These are phyloP conservation scores for Leucophenga maculata DNA, from an alignment of 2,888 invertebrate species.

Conservation along the genomic window DNA sequence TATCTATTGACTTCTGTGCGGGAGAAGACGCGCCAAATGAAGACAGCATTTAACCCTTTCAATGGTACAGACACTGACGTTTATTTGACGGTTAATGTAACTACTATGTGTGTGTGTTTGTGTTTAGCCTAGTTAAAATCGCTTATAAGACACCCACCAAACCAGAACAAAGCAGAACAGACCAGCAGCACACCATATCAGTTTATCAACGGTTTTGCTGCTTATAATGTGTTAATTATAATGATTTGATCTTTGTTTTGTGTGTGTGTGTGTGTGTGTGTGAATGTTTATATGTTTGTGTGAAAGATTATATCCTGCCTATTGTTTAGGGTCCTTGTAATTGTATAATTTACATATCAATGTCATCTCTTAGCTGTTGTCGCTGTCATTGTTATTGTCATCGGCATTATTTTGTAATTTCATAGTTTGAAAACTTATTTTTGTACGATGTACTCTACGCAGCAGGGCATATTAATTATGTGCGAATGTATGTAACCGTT, in stretches of 20 bases:
- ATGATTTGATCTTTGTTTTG: background rate
- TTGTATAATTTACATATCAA: background rate
- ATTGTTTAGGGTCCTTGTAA: background rate
- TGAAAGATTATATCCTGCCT: background rate
- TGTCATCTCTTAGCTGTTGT: background rate
- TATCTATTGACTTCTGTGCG: too few species aligned
- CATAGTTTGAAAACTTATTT: too few species aligned
- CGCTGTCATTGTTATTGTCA: background rate
- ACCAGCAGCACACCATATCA: background rate
- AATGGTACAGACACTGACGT: background rate
- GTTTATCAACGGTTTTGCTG: conserved; percentile 18
- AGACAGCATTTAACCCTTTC: conserved; percentile 13
- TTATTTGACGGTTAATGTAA: conserved; percentile 14
- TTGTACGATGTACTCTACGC: too few species aligned
- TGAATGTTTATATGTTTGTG: too few species aligned
- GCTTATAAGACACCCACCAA: background rate
- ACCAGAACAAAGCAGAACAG: too few species aligned
- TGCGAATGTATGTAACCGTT: too few species aligned
- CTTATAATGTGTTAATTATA: conserved; percentile 20
- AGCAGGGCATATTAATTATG: too few species aligned
- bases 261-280: background rate
- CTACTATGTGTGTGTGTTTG: background rate
- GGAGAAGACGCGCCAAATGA: background rate
- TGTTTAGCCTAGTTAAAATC: background rate
- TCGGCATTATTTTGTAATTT: background rate